Conservation (phyloP, 2,113 vertebrate genomes). For the Archilochus colubris region DNA sequence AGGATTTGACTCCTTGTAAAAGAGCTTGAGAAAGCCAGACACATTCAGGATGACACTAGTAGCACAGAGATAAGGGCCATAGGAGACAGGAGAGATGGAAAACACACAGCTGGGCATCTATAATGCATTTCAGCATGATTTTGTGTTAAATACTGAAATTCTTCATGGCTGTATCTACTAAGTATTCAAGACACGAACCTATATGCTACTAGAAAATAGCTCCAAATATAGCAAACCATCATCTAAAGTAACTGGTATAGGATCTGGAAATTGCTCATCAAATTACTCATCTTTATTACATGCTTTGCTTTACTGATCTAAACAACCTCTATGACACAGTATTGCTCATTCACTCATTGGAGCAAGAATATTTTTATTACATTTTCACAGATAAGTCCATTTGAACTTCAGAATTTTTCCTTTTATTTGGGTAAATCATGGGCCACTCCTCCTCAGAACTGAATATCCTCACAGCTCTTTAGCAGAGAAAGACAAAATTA, state of each 20-base stretch:
- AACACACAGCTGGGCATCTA: background rate
- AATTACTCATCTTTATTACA: background rate
- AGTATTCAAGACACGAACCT: background rate
- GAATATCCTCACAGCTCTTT: background rate
- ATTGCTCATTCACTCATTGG: background rate
- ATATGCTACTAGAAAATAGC: background rate
- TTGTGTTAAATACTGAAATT: background rate
- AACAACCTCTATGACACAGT: background rate
- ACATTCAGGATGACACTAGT: background rate
- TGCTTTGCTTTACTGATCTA: background rate
- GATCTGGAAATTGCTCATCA: background rate
- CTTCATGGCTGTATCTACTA: background rate
- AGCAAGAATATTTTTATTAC: background rate
- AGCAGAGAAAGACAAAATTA: background rate
- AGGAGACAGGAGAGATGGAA: background rate
- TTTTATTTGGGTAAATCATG: background rate
- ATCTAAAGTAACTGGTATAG: background rate
- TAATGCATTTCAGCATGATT: background rate
- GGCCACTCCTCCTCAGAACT: background rate
- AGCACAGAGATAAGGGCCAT: background rate
- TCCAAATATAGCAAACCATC: background rate
- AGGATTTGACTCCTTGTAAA: background rate
- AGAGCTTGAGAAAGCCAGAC: background rate
- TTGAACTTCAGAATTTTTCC: background rate
- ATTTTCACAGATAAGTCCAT: background rate